Evolutionary conservation across 2,113 vertebrate species (phyloP).

Genomic region (Glaucomys volans): DNA sequence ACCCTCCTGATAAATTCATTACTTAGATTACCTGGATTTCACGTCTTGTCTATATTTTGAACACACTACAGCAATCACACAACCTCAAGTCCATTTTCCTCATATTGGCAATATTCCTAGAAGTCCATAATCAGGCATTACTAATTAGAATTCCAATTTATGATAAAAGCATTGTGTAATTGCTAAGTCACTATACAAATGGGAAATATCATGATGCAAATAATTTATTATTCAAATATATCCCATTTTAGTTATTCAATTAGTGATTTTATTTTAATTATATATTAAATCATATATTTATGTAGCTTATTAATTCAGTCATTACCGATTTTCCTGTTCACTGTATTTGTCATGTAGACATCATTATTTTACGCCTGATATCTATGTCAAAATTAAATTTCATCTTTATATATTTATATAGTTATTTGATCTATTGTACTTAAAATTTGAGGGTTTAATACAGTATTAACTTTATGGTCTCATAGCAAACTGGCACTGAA

Average conservation of each 20-base stretch:
- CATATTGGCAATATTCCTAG: neutral
- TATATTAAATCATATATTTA: neutral
- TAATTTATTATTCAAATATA: neutral
- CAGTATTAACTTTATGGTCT: neutral
- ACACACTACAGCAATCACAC: neutral
- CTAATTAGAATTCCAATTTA: neutral
- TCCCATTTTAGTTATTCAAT: neutral
- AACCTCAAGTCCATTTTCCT: neutral
- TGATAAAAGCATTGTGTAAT: neutral
- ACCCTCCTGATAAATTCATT: neutral
- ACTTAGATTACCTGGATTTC: neutral
- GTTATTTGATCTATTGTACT: neutral
- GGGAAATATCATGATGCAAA: neutral
- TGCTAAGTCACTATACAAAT: neutral
- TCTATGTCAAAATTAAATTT: conserved; percentile 6
- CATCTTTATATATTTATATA: neutral
- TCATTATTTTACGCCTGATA: neutral
- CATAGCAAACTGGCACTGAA: neutral
- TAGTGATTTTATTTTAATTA: neutral
- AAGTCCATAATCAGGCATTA: neutral
- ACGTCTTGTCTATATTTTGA: neutral
- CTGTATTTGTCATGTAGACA: neutral
- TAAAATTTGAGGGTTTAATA: neutral
- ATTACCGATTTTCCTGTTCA: neutral
- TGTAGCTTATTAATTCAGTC: neutral